Percentiles rank a stretch among this genome's conserved stretches.
Conservation (phyloP, 2,797 vertebrate genomes). For the Chrosomus eos region DNA sequence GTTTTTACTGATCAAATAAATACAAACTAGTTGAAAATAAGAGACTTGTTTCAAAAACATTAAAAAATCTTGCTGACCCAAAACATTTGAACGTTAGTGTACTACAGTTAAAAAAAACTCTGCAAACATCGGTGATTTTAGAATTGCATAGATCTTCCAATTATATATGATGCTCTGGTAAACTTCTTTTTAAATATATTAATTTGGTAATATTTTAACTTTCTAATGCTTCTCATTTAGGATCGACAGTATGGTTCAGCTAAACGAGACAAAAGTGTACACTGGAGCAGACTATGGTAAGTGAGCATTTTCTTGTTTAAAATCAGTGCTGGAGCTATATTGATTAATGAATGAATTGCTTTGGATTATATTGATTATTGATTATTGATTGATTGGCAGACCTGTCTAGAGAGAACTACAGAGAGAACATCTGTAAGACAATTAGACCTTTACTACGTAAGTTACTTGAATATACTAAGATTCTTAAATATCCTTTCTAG, state of each 20-base stretch:
- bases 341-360: not conserved
- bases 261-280: constrained; percentile 90
- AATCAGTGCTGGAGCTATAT: not conserved
- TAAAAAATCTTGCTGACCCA: not conserved
- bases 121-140: not conserved
- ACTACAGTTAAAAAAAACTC: not conserved
- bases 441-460: constrained; percentile 92
- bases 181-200: not conserved
- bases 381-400: constrained; percentile 74
- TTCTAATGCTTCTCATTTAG: constrained; percentile 69
- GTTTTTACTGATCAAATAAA: not conserved
- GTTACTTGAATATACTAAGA: constrained; percentile 64
- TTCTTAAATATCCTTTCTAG: not conserved
- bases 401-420: constrained; percentile 89
- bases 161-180: not conserved
- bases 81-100: not conserved
- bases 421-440: constrained; percentile 87
- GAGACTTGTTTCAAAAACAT: not conserved
- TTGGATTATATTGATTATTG: not conserved
- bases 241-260: constrained; percentile 89
- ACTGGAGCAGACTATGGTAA: constrained; percentile 91
- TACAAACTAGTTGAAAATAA: not conserved
- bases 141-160: not conserved
- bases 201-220: not conserved
- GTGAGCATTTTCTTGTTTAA: constrained; percentile 54